Base-by-base conservation (phyloP, 2,113 vertebrate species). In the Irena cyanogastra region DNA sequence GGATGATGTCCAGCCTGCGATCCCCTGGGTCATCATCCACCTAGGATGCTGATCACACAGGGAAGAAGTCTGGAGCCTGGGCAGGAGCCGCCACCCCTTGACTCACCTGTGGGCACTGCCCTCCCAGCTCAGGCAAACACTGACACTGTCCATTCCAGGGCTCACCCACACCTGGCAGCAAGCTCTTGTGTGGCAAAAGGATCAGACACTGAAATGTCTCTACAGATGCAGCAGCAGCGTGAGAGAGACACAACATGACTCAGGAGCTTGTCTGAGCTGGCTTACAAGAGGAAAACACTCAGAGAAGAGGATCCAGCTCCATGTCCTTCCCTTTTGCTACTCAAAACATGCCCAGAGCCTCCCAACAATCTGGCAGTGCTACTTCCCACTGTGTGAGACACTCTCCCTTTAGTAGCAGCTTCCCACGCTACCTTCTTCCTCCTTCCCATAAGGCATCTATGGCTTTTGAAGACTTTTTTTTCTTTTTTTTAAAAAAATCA, bases 371-470 rank as follows among this genome's bases (percentile, higher is more conserved):
- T 23, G 35, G 17, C 50, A 57, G n/a, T 21, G 22, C 42, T 39
- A 16, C 41, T 87, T 90, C 68, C 89, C 70, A 31, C 59, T 1
- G 9, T 10, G 72, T 3, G 7, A 94, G 90, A 94, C 86, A 19
- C 9, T n/a, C 56, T 80, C 60, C 45, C 78, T 84, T 74, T 30
- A 68, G 77, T 33, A 76, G 53, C 68, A 77, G 78, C 88, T 85
- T 88, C 83, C 76, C 87, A 96, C 57, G 7, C 53, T 91, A 74
- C 72, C 54, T 78, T 88, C 92, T 91, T 90, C 77, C 83, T 93
- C 87, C 45, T 82, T 85, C 80, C 83, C 60, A 37, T 59, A 78
- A 90, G 85, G 82, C 88, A 77, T 70, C 82, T 59, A 56, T 10
- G 87, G 82, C 82, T 95, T 90, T 35, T n/a, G 35, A 1, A 84